Percentiles rank a stretch among this genome's conserved stretches.
These are phyloP conservation scores for Xestoiulus laeticollis DNA, from an alignment of 2,888 invertebrate genomes.

Conservation along the genomic window DNA sequence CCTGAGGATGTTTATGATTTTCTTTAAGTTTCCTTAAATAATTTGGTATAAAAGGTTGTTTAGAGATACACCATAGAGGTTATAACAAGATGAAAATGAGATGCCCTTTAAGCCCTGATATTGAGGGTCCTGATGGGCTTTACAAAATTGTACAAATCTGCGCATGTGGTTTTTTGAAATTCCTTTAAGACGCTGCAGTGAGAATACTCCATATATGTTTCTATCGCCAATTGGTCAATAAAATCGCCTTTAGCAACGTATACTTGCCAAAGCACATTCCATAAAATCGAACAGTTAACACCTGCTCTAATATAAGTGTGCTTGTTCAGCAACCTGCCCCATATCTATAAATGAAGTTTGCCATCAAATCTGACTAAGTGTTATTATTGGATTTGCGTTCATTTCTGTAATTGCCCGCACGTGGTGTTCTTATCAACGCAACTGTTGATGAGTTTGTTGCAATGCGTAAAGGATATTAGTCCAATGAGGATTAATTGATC, in stretches of 20 bases:
- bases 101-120: background rate
- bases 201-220: background rate
- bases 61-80: background rate
- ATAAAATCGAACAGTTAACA: background rate
- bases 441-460: background rate
- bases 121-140: no score
- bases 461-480: conserved; percentile 7
- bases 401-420: background rate
- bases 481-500: conserved; percentile 30
- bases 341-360: conserved; percentile 7
- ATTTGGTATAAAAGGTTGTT: background rate
- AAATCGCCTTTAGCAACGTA: background rate
- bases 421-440: background rate
- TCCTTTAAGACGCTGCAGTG: background rate
- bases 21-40: background rate
- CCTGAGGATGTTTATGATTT: background rate
- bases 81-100: background rate
- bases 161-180: no score
- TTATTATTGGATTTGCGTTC: conserved; percentile 16
- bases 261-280: background rate
- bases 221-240: background rate
- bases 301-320: background rate
- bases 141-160: no score
- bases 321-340: background rate
- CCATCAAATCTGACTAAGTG: conserved; percentile 23